Evolutionary conservation across 92 coral and sea anemone species (phyloP), one percentile per base, ranked within the genome.

Genomic region (Micromussa lordhowensis): DNA sequence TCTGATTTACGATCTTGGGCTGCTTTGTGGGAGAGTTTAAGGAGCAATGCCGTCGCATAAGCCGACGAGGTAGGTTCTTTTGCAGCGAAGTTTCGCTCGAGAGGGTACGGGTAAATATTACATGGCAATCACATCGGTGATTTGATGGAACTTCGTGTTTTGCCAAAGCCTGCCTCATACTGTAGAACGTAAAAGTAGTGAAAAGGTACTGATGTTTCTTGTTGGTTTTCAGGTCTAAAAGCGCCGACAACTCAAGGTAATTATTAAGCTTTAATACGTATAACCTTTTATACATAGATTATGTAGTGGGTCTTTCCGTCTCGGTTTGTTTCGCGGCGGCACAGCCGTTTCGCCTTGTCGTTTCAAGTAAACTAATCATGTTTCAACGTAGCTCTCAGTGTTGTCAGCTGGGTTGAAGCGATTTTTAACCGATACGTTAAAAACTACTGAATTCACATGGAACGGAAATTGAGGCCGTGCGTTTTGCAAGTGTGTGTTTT

Each of bases 191-290:
- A 19, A 29, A 80, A 26, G 81, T 28, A 24, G n/a, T 38, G 29
- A 30, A 32, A 38, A 64, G 51, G 7, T 31, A 26, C 83, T 86
- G 29, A 86, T 49, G 53, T 44, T 10, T 51, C 17, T 18, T 86
- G 44, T 40, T 85, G n/a, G 24, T 84, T 84, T 84, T 84, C 70
- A 86, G 89, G 26, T 59, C 89, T 8, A 86, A 86, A 69, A 86
- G 89, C 31, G 64, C 83, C 31, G 89, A 86, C 82, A 86, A 86
- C 61, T 12, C 83, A 64, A 77, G 89, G 89, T 86, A 57, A 77
- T 70, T 14, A 14, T n/a, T 17, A n/a, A n/a, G n/a, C n/a, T n/a
- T n/a, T n/a, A n/a, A n/a, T n/a, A 26, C 38, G 68, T 72, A n/a
- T 14, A 6, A 19, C 36, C 26, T 77, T n/a, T n/a, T n/a, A n/a